These are phyloP conservation scores for Caenorhabditis remanei DNA, from an alignment of 1,140 invertebrate genomes.

Conservation along the genomic window DNA sequence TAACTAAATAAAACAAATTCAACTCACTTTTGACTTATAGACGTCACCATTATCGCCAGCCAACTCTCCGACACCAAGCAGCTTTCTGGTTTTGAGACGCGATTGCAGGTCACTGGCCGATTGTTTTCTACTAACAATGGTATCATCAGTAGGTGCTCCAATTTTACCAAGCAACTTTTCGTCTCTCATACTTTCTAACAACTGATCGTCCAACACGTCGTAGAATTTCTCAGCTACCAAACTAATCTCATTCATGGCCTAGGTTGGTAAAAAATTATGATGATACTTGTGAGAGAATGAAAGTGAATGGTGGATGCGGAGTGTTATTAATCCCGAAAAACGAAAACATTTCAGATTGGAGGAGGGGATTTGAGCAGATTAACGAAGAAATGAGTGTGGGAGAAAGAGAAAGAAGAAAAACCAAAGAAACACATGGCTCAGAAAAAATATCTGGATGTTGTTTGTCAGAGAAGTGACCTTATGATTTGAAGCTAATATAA, in stretches of 20 bases:
- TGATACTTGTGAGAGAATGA: not conserved
- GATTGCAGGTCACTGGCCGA: constrained; percentile 60
- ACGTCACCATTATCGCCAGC: constrained; percentile 50
- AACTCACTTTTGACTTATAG: constrained; percentile 60
- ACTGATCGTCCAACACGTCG: constrained; percentile 22
- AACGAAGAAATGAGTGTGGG: not conserved
- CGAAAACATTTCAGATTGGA: not conserved
- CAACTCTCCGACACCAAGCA: constrained; percentile 62
- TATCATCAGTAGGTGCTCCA: constrained; percentile 34
- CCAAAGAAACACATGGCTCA: not conserved
- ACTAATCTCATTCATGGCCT: constrained; percentile 34
- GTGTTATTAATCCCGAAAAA: not conserved
- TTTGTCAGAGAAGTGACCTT: too few relatives aligned
- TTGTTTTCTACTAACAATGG: constrained; percentile 62
- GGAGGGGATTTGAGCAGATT: constrained; percentile 11
- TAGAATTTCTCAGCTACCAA: constrained; percentile 33
- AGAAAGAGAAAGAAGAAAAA: not conserved
- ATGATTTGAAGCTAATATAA: too few relatives aligned
- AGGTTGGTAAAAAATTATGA: constrained; percentile 6
- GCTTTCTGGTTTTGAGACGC: constrained; percentile 63
- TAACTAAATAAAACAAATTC: not conserved
- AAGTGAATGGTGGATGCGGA: not conserved
- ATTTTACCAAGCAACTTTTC: constrained; percentile 18
- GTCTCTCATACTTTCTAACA: constrained; percentile 24
- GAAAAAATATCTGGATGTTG: too few relatives aligned